Conservation (phyloP, 2,888 invertebrate species). For the Drosophila diplacantha region DNA sequence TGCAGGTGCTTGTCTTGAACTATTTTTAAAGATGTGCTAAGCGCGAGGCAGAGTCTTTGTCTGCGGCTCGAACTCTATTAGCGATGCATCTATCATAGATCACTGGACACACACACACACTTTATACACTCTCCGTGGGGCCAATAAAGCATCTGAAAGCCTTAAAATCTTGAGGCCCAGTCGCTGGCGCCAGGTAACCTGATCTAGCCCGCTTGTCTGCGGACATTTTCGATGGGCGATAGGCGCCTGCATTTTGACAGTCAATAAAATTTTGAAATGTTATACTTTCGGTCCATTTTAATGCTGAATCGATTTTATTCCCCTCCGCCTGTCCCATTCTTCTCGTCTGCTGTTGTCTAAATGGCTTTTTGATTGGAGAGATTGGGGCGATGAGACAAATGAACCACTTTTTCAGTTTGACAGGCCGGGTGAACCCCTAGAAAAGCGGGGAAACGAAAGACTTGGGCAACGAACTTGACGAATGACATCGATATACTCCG, state of each 20-base stretch:
- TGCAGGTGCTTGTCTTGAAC: slow-evolving; percentile 55
- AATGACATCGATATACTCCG: slow-evolving; percentile 28
- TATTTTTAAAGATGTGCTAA: slow-evolving; percentile 73
- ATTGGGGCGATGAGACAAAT: slow-evolving; percentile 62
- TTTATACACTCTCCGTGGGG: slow-evolving; percentile 8
- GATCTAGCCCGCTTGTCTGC: slow-evolving; percentile 32
- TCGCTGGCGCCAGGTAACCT: slow-evolving; percentile 37
- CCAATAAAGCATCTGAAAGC: slow-evolving; percentile 53
- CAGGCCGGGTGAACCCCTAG: slow-evolving; percentile 44
- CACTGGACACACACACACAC: slow-evolving; percentile 16
- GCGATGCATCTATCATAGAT: slow-evolving; percentile 59
- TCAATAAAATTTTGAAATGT: slow-evolving; percentile 73
- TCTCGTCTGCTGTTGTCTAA: slow-evolving; percentile 43
- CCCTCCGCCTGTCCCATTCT: slow-evolving; percentile 18
- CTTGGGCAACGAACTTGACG: slow-evolving; percentile 62
- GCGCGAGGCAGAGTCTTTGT: slow-evolving; percentile 18
- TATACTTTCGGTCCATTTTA: slow-evolving; percentile 63
- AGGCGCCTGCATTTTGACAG: slow-evolving; percentile 65
- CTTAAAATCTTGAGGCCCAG: not conserved
- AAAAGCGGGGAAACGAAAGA: slow-evolving; percentile 53
- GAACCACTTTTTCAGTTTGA: slow-evolving; percentile 69
- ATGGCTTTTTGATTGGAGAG: slow-evolving; percentile 73
- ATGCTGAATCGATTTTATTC: slow-evolving; percentile 58
- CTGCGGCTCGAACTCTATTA: slow-evolving; percentile 43
- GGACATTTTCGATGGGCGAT: slow-evolving; percentile 12